Evolutionary conservation across 2,797 vertebrate species (phyloP).

Genomic region (Echiichthys vipera): DNA sequence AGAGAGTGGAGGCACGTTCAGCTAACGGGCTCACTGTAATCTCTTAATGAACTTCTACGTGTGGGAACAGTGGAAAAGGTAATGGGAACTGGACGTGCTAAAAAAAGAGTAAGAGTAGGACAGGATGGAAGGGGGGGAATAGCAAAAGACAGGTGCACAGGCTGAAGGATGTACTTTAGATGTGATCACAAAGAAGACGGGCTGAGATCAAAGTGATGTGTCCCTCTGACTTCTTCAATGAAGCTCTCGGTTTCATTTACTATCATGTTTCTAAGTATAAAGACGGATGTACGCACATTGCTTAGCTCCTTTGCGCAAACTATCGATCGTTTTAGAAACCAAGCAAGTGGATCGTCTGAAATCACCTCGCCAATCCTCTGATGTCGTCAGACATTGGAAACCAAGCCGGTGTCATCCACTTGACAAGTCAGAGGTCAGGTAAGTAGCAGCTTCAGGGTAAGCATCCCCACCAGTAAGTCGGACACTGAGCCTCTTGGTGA

Average conservation of each 20-base stretch:
- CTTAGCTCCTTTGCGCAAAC: conserved; percentile 1
- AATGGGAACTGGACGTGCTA: conserved; percentile 29
- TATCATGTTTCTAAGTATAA: neutral
- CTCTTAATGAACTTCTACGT: conserved; percentile 75
- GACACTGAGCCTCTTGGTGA: conserved; percentile 70
- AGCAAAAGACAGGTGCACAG: neutral
- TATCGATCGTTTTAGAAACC: conserved; percentile 38
- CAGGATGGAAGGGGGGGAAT: neutral
- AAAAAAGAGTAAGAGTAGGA: conserved; percentile 6
- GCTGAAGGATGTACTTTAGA: neutral
- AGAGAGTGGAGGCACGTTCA: conserved; percentile 30
- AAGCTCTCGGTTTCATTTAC: neutral
- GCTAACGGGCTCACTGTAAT: conserved; percentile 72
- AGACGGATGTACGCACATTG: conserved; percentile 16
- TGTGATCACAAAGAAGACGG: neutral
- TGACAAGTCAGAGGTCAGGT: conserved; percentile 75
- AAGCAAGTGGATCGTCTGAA: conserved; percentile 58
- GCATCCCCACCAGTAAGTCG: conserved; percentile 57
- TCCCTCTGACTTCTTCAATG: conserved; percentile 10
- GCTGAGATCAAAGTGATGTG: neutral
- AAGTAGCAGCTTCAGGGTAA: conserved; percentile 62
- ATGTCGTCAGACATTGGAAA: conserved; percentile 73
- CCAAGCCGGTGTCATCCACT: conserved; percentile 80
- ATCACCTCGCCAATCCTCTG: conserved; percentile 71
- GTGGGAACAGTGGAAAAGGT: conserved; percentile 59